Conservation (phyloP, 2,888 invertebrate species). For the Epinotia ramella region DNA sequence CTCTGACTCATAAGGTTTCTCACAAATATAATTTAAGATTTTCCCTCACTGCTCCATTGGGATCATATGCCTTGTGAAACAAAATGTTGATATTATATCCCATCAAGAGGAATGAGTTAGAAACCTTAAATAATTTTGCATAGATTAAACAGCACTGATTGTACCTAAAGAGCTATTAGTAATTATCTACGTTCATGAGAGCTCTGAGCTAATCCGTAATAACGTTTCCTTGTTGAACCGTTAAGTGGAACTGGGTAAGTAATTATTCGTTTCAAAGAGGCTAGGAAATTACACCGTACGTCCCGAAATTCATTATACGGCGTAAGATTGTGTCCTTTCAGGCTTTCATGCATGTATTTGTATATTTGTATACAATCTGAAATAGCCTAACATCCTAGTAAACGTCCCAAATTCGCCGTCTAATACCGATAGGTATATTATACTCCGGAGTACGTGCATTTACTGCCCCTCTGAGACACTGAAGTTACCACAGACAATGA, state of each 20-base stretch:
- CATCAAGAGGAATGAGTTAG: conserved; percentile 13
- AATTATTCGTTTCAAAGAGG: conserved; percentile 20
- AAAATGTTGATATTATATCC: background rate
- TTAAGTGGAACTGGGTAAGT: conserved; percentile 23
- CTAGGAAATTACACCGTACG: background rate
- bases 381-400: background rate
- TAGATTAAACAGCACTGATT: background rate
- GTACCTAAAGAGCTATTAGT: conserved; percentile 16
- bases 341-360: background rate
- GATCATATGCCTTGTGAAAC: no score
- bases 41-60: no score
- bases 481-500: no score
- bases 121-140: background rate
- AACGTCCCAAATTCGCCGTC: background rate
- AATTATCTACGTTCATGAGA: conserved; percentile 10
- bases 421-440: background rate
- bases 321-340: background rate
- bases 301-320: background rate
- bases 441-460: background rate
- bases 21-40: no score
- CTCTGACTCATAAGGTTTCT: no score
- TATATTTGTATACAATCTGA: conserved; percentile 3
- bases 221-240: conserved; percentile 13
- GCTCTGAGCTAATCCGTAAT: conserved; percentile 1
- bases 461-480: no score